Evolutionary conservation across 2,888 invertebrate genomes (phyloP).

Genomic region (Mesorhabditis sp.): DNA sequence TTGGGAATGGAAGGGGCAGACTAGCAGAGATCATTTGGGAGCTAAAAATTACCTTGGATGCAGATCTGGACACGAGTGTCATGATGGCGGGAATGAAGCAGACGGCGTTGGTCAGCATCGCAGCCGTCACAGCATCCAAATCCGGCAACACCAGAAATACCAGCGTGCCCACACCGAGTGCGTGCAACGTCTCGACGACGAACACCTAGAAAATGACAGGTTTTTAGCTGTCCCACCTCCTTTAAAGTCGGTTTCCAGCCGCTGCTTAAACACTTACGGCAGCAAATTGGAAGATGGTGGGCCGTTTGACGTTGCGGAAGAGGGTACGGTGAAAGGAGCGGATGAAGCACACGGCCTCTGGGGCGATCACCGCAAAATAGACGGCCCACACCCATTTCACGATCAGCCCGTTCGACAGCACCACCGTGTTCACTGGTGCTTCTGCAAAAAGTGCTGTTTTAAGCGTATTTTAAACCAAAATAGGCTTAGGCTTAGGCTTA

Average conservation of each 20-base stretch:
- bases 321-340: conserved; percentile 59
- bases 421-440: conserved; percentile 45
- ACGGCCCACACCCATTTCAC: conserved; percentile 61
- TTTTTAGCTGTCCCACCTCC: neutral
- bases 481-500: too few species aligned
- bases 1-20: too few species aligned
- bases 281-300: conserved; percentile 50
- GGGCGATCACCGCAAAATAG: conserved; percentile 58
- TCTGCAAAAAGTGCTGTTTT: conserved; percentile 26
- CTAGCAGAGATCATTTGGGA: too few species aligned
- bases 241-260: neutral
- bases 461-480: neutral
- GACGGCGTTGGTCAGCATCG: conserved; percentile 90
- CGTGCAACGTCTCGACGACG: conserved; percentile 81
- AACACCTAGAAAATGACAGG: conserved; percentile 64
- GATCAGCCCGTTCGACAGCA: conserved; percentile 47
- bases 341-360: conserved; percentile 59
- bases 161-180: conserved; percentile 79
- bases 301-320: conserved; percentile 58
- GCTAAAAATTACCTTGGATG: conserved; percentile 19
- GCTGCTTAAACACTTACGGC: conserved; percentile 26
- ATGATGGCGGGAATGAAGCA: conserved; percentile 81
- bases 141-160: conserved; percentile 85
- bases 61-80: conserved; percentile 63
- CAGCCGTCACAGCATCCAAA: conserved; percentile 83